Percentiles rank a stretch among this genome's conserved stretches.
Conservation (phyloP, 2,888 invertebrate genomes). For the Andrena fulva region DNA sequence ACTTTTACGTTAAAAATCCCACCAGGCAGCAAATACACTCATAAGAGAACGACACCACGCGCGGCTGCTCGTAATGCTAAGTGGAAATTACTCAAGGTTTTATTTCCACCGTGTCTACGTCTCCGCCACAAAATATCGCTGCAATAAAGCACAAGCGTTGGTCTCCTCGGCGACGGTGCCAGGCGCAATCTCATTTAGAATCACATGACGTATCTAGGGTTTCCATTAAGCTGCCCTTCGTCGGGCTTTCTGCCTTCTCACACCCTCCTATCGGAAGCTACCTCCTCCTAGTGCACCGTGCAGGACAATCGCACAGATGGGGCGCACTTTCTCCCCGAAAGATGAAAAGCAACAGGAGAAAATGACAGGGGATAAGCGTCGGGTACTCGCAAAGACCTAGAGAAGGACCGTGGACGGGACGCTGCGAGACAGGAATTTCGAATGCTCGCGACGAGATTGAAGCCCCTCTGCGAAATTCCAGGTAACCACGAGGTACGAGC, state of each 20-base stretch:
- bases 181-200: conserved; percentile 46
- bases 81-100: conserved; percentile 7
- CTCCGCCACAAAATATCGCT: conserved; percentile 14
- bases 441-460: not conserved
- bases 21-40: too few species aligned
- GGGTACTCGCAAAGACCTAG: not conserved
- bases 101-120: conserved; percentile 6
- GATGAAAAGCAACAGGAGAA: conserved; percentile 21
- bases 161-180: not conserved
- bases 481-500: too few species aligned
- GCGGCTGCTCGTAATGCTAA: not conserved
- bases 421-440: conserved; percentile 11
- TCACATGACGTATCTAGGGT: conserved; percentile 39
- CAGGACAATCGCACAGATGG: conserved; percentile 56
- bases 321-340: conserved; percentile 31
- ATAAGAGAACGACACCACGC: too few species aligned
- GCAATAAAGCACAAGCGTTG: conserved; percentile 29
- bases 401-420: conserved; percentile 23
- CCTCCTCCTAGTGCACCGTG: conserved; percentile 2
- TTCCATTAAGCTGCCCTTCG: conserved; percentile 50
- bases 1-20: too few species aligned
- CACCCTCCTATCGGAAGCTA: conserved; percentile 14
- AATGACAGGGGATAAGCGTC: not conserved
- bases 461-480: conserved; percentile 20
- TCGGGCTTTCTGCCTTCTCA: conserved; percentile 39